phyloP scores from a whole-genome alignment of 37 sponge, comb jelly and placozoan species.

The Halichondria panicea region DNA sequence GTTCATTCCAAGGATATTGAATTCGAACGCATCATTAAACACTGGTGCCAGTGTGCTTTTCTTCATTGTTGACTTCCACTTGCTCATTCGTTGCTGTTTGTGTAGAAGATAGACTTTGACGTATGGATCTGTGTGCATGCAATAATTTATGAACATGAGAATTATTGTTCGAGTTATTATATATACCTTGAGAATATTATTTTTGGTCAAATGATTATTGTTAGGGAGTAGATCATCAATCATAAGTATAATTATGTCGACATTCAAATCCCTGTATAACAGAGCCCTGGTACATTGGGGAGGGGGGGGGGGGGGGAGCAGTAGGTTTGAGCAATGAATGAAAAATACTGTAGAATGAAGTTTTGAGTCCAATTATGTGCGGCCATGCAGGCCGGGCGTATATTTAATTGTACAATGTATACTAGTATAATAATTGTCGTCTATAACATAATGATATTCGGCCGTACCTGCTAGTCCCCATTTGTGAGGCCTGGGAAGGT shows the following conservation, averaged over 20 bases:
- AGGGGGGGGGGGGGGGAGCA: neutral
- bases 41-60: slow-evolving; percentile 52
- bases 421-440: no score
- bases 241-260: no score
- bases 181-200: no score
- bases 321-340: neutral
- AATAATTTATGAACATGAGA: no score
- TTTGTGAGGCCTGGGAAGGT: slow-evolving; percentile 24
- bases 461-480: slow-evolving; percentile 37
- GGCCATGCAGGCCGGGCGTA: no score
- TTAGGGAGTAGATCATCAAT: no score
- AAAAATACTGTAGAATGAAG: neutral
- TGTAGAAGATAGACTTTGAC: slow-evolving; percentile 50
- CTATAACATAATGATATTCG: no score
- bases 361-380: neutral
- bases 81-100: slow-evolving; percentile 28
- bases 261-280: no score
- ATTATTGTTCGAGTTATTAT: no score
- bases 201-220: no score
- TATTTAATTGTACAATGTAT: no score
- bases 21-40: slow-evolving; percentile 64
- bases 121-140: slow-evolving; percentile 55
- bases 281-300: no score
- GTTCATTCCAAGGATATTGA: slow-evolving; percentile 30
- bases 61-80: slow-evolving; percentile 56